Evolutionary conservation across 2,797 vertebrate genomes (phyloP).

Genomic region (Cossypha caffra): DNA sequence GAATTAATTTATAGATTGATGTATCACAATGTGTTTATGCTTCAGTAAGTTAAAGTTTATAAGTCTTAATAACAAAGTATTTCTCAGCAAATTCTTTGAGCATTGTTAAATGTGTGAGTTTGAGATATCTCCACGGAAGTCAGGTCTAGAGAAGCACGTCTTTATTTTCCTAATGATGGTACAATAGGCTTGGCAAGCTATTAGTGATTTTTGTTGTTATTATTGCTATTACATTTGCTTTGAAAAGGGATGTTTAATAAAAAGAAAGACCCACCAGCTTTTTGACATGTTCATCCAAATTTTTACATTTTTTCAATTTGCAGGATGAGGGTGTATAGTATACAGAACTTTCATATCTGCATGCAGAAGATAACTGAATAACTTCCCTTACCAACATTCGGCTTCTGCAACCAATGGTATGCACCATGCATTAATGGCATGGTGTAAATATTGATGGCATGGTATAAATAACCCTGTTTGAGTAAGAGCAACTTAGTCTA

Average conservation of each 20-base stretch:
- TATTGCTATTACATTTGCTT: not conserved
- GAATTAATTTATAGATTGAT: not conserved
- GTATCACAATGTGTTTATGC: not conserved
- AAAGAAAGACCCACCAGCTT: fast-evolving
- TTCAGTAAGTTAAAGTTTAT: not conserved
- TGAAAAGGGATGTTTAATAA: not conserved
- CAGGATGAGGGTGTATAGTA: not conserved
- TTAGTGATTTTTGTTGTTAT: not conserved
- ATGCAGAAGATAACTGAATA: not conserved
- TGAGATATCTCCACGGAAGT: not conserved
- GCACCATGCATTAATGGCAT: too few relatives aligned
- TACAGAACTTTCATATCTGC: not conserved
- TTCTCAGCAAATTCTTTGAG: not conserved
- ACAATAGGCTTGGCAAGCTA: not conserved
- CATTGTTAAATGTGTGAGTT: not conserved
- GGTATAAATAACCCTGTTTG: not conserved
- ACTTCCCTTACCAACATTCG: not conserved
- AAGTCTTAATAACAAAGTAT: not conserved
- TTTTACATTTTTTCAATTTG: not conserved
- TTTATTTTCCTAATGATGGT: not conserved
- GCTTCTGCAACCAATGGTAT: not conserved
- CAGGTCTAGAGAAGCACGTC: not conserved
- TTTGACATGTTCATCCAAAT: not conserved
- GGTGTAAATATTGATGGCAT: not conserved
- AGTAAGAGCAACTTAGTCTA: not conserved